Evolutionary conservation across 2,113 vertebrate genomes (phyloP).

Genomic region (Menidia beryllina): DNA sequence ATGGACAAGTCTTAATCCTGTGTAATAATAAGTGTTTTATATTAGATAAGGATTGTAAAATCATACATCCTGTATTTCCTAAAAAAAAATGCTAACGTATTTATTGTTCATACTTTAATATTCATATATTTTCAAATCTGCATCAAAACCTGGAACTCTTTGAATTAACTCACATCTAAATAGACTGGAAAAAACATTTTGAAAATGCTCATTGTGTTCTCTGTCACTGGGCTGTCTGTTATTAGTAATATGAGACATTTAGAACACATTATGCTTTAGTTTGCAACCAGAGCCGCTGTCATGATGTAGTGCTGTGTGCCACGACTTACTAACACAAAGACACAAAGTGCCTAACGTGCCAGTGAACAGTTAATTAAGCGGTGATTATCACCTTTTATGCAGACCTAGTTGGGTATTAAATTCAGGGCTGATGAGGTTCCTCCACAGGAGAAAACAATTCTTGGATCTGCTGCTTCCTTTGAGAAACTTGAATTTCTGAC

Average conservation of each 20-base stretch:
- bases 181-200: background rate
- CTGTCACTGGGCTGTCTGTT: background rate
- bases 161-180: too few species aligned
- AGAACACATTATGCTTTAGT: background rate
- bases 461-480: too few species aligned
- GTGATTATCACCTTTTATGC: too few species aligned
- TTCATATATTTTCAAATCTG: too few species aligned
- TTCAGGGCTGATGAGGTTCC: too few species aligned
- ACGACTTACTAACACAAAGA: background rate
- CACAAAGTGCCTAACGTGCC: too few species aligned
- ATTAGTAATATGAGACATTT: background rate
- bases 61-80: background rate
- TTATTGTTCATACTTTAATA: background rate
- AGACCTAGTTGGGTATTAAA: too few species aligned
- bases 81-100: background rate
- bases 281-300: too few species aligned
- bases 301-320: background rate
- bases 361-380: too few species aligned
- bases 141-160: too few species aligned
- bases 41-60: conserved; percentile 21
- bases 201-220: background rate
- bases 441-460: too few species aligned
- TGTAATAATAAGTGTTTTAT: conserved; percentile 29
- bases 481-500: too few species aligned
- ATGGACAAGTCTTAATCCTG: conserved; percentile 45